Conservation (phyloP, 2,113 vertebrate species). For the Triplophysa siluroides region DNA sequence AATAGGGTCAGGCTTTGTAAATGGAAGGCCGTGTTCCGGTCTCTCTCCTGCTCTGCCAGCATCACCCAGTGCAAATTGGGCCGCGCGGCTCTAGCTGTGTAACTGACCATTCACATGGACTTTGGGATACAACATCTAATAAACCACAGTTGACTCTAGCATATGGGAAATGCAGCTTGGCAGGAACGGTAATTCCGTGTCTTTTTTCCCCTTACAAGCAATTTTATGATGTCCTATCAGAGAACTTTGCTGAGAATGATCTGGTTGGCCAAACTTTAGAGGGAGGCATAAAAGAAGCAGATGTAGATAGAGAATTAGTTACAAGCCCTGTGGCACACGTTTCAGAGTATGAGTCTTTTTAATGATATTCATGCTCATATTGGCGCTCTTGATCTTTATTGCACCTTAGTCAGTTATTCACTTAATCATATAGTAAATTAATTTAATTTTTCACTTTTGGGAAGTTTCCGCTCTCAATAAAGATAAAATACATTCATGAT, state of each 20-base stretch:
- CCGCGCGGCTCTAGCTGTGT: constrained; percentile 23
- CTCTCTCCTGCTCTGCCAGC: constrained; percentile 5
- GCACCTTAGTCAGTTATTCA: constrained; percentile 27
- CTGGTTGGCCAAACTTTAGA: constrained; percentile 22
- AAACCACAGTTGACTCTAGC: constrained; percentile 26
- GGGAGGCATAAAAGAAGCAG: constrained; percentile 20
- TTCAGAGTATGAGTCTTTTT: neutral
- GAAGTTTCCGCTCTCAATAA: constrained; percentile 39
- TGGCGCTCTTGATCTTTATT: constrained; percentile 18
- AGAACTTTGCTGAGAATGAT: constrained; percentile 15
- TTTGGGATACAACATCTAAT: constrained; percentile 41
- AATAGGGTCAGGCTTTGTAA: constrained; percentile 49
- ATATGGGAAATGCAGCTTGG: constrained; percentile 45
- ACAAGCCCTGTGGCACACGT: constrained; percentile 19
- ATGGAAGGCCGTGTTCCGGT: constrained; percentile 28
- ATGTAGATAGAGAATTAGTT: neutral
- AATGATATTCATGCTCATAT: constrained; percentile 11
- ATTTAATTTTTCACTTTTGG: constrained; percentile 35
- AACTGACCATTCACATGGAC: constrained; percentile 32
- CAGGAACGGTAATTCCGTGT: constrained; percentile 35
- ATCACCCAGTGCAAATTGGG: constrained; percentile 24
- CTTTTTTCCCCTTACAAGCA: constrained; percentile 4
- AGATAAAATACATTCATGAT: constrained; percentile 38
- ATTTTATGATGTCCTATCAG: constrained; percentile 40
- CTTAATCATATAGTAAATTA: constrained; percentile 32